phyloP scores from a whole-genome alignment of 2,797 vertebrate species.

The Coregonus suidteri region DNA sequence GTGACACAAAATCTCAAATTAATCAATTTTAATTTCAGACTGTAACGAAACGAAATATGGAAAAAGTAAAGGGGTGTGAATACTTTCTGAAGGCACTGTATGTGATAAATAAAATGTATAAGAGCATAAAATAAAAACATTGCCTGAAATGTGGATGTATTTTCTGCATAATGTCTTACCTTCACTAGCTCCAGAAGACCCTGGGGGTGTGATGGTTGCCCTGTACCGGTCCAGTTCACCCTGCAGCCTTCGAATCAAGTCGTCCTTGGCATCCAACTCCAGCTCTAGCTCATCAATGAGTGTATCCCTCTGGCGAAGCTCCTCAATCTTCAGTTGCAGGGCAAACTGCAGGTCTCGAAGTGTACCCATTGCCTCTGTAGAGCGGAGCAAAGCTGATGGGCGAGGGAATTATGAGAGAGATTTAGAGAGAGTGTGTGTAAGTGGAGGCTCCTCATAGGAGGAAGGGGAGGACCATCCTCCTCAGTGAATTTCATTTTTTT shows the following conservation, averaged over 20 bases:
- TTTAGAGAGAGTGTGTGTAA: no score
- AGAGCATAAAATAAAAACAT: neutral
- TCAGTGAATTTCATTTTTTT: no score
- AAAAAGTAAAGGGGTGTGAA: no score
- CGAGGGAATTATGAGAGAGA: neutral
- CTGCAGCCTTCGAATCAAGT: conserved; percentile 81
- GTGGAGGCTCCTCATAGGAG: no score
- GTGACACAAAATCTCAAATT: no score
- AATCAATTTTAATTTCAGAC: no score
- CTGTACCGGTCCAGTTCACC: conserved; percentile 80
- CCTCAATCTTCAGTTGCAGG: conserved; percentile 81
- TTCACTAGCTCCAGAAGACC: conserved; percentile 52
- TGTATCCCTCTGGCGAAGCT: conserved; percentile 81
- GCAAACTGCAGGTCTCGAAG: conserved; percentile 82
- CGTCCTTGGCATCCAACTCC: conserved; percentile 81
- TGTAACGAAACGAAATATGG: no score
- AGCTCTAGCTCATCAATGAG: conserved; percentile 82
- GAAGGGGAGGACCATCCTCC: no score
- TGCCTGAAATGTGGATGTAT: neutral
- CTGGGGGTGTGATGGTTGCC: conserved; percentile 59
- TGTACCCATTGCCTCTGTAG: conserved; percentile 73
- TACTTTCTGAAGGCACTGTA: no score
- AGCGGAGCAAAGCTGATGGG: neutral
- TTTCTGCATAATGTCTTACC: conserved; percentile 40
- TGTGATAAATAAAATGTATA: neutral